These are phyloP conservation scores for Tachysurus fulvidraco DNA, from an alignment of 2,113 vertebrate species.

Conservation along the genomic window DNA sequence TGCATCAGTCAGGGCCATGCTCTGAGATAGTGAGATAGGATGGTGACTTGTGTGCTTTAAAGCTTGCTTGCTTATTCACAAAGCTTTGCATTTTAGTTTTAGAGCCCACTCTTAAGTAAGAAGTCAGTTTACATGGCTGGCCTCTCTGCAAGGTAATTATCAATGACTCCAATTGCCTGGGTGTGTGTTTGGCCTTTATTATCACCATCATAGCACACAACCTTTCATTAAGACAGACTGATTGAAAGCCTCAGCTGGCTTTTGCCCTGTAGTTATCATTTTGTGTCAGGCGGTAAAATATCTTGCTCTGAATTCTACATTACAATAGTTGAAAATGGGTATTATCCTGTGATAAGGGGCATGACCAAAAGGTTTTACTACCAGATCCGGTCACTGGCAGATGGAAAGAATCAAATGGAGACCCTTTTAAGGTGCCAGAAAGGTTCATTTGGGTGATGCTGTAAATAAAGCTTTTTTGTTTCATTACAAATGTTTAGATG, in stretches of 20 bases:
- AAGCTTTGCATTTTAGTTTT: not conserved
- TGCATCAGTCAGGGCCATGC: not conserved
- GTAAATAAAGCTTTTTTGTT: not conserved
- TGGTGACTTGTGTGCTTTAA: not conserved
- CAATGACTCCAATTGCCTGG: slow-evolving; percentile 51
- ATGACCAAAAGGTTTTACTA: not conserved
- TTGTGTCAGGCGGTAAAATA: slow-evolving; percentile 58
- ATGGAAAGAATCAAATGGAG: not conserved
- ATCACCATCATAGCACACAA: slow-evolving; percentile 64
- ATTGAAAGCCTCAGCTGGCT: slow-evolving; percentile 54
- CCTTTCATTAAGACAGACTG: slow-evolving; percentile 56
- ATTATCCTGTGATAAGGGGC: slow-evolving; percentile 36
- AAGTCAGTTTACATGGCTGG: not conserved
- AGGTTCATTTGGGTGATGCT: not conserved
- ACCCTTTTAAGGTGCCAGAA: not conserved
- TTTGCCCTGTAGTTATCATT: slow-evolving; percentile 61
- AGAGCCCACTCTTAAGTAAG: not conserved
- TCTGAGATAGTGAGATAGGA: not conserved
- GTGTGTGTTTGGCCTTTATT: slow-evolving; percentile 58
- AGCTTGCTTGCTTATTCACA: not conserved
- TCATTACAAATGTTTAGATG: not conserved
- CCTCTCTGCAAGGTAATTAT: slow-evolving; percentile 46
- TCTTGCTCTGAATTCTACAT: slow-evolving; percentile 31
- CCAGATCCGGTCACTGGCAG: not conserved
- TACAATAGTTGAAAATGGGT: slow-evolving; percentile 40